These are phyloP conservation scores for Chironomus striatipennis DNA, from an alignment of 1,140 invertebrate genomes.

Conservation along the genomic window DNA sequence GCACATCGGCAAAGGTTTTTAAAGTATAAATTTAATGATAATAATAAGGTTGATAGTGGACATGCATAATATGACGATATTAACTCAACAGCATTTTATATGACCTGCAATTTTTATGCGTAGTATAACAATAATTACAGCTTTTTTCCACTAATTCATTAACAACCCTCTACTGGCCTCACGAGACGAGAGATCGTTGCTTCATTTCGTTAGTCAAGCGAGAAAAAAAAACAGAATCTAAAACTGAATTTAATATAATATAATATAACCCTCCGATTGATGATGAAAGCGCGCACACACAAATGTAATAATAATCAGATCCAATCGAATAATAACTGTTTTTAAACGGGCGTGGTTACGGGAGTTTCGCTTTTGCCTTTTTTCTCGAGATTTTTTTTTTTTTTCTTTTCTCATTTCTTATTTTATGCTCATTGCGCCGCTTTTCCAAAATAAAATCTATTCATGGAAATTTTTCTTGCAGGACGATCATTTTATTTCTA, in stretches of 20 bases:
- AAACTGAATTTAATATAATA: not conserved
- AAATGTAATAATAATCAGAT: slow-evolving; percentile 22
- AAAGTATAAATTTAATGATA: no score
- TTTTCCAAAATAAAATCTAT: no score
- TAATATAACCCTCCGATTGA: slow-evolving; percentile 7
- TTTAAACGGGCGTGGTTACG: slow-evolving; percentile 19
- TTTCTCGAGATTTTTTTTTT: slow-evolving; percentile 8
- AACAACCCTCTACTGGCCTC: no score
- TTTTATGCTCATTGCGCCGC: no score
- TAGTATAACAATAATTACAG: not conserved
- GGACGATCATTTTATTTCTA: no score
- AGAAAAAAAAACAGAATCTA: not conserved
- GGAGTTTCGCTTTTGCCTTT: slow-evolving; percentile 7
- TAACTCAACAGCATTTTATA: not conserved
- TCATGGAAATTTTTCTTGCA: no score
- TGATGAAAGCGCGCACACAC: slow-evolving; percentile 22
- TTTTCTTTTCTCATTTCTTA: not conserved
- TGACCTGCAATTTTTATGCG: not conserved
- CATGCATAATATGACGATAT: no score
- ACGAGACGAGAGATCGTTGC: no score
- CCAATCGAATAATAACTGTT: slow-evolving; percentile 20
- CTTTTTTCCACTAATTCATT: not conserved
- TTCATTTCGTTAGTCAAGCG: not conserved
- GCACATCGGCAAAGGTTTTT: no score
- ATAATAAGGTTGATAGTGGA: no score